Evolutionary conservation across 2,113 vertebrate genomes (phyloP).

Genomic region (Climacteris rufus): DNA sequence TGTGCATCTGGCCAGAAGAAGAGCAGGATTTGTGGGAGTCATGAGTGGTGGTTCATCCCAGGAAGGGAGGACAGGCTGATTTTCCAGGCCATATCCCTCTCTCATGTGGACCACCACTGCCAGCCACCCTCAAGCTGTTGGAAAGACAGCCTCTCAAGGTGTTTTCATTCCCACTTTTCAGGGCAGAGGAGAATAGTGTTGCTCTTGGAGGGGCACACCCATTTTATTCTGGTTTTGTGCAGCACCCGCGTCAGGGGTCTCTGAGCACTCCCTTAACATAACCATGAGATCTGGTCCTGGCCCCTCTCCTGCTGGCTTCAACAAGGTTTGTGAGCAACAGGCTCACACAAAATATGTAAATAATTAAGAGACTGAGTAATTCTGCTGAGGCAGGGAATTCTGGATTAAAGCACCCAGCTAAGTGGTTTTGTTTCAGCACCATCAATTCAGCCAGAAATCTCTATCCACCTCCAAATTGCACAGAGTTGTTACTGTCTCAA

Average conservation of each 20-base stretch:
- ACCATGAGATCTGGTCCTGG: background rate
- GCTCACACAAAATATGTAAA: background rate
- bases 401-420: background rate
- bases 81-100: background rate
- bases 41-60: background rate
- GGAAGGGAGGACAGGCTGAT: background rate
- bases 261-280: background rate
- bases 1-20: background rate
- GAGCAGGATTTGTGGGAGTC: background rate
- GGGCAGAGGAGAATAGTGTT: background rate
- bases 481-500: background rate
- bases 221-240: background rate
- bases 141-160: rapidly evolving
- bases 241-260: background rate
- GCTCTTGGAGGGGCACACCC: background rate
- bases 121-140: background rate
- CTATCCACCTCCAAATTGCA: background rate
- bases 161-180: background rate
- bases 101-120: background rate
- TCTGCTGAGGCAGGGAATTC: background rate
- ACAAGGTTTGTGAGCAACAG: background rate
- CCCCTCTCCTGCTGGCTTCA: background rate
- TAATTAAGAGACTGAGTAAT: background rate
- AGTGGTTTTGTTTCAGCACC: background rate
- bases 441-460: background rate